phyloP scores from a whole-genome alignment of 2,797 vertebrate genomes.

The Triplophysa bombifrons region DNA sequence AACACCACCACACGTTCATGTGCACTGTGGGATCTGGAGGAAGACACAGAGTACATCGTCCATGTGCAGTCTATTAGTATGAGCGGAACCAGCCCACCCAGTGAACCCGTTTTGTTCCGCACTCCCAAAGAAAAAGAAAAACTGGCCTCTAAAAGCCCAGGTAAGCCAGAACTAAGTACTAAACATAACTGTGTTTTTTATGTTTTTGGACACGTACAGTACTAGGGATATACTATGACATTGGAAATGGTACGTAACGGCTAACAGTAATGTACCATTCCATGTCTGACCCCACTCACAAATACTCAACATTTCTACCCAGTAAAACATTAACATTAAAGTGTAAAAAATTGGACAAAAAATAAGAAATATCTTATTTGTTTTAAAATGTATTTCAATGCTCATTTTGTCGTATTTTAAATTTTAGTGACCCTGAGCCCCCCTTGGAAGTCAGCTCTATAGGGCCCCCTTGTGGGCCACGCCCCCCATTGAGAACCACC shows the following conservation, averaged over 20 bases:
- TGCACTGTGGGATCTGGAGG: constrained; percentile 93
- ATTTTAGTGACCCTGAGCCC: too few relatives aligned
- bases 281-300: too few relatives aligned
- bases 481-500: too few relatives aligned
- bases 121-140: constrained; percentile 93
- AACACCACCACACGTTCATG: constrained; percentile 97
- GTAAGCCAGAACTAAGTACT: constrained; percentile 65
- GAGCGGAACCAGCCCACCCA: constrained; percentile 90
- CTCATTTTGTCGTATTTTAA: too few relatives aligned
- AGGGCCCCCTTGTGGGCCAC: too few relatives aligned
- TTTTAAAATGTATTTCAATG: too few relatives aligned
- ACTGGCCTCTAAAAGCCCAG: constrained; percentile 91
- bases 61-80: constrained; percentile 95
- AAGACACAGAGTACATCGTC: constrained; percentile 95
- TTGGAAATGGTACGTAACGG: background rate
- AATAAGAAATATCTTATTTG: too few relatives aligned
- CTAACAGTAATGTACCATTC: background rate
- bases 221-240: background rate
- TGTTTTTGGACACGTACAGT: background rate
- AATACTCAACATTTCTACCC: too few relatives aligned
- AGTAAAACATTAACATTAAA: too few relatives aligned
- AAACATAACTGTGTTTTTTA: background rate
- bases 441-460: too few relatives aligned
- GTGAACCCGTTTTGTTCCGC: constrained; percentile 91
- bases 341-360: too few relatives aligned